Evolutionary conservation across 2,113 vertebrate genomes (phyloP).

Genomic region (Dipodomys stephensi): DNA sequence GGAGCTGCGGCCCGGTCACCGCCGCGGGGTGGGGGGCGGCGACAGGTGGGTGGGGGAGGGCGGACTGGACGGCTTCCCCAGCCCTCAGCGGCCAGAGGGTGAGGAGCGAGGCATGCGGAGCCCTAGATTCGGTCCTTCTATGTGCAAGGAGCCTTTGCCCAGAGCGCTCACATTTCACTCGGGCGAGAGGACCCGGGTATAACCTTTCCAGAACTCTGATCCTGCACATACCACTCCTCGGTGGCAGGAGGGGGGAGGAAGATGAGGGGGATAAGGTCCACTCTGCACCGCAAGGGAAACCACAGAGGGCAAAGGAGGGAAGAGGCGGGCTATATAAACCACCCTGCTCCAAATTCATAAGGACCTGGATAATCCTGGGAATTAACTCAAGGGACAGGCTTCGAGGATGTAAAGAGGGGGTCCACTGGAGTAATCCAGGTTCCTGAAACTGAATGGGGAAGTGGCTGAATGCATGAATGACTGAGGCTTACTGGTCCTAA

Average conservation of each 20-base stretch:
- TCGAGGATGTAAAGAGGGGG: background rate
- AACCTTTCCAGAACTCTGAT: constrained; percentile 85
- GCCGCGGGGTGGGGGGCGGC: constrained; percentile 39
- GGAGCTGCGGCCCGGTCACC: background rate
- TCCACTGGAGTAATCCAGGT: background rate
- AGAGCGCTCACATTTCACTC: constrained; percentile 83
- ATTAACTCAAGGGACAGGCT: background rate
- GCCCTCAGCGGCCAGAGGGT: constrained; percentile 40
- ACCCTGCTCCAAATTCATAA: background rate
- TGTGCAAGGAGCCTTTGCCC: constrained; percentile 80
- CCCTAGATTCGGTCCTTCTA: constrained; percentile 81
- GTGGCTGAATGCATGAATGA: constrained; percentile 18
- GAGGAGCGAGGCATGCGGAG: constrained; percentile 56
- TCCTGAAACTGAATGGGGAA: background rate
- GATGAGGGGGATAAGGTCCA: constrained; percentile 32
- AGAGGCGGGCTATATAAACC: constrained; percentile 19
- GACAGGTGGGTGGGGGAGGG: constrained; percentile 79
- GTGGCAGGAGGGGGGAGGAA: constrained; percentile 40
- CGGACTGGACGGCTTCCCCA: background rate
- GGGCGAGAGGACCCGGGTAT: constrained; percentile 70
- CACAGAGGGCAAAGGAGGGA: constrained; percentile 37
- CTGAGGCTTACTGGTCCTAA: background rate
- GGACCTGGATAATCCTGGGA: background rate
- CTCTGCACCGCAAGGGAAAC: background rate
- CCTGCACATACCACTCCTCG: constrained; percentile 82